Base-by-base conservation (phyloP, 37 sponge, comb jelly and placozoan species). In the Tethya wilhelma region DNA sequence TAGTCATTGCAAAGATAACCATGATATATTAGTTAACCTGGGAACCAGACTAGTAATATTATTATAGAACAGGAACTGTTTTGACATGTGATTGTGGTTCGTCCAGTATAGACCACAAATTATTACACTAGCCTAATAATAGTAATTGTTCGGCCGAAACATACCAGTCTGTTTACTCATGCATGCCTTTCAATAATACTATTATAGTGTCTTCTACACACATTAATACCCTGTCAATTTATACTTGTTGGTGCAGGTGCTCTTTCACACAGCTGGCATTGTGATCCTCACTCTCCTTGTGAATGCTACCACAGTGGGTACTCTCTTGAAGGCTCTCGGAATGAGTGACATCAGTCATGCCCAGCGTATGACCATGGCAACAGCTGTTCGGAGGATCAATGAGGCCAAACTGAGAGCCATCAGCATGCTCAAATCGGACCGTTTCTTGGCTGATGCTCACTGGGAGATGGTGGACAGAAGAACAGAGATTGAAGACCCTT, bases 181-280 rank as follows among this genome's bases (percentile, higher is more conserved):
- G n/a, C n/a, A n/a, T n/a, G n/a, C n/a, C n/a, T n/a, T n/a, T n/a
- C n/a, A n/a, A n/a, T n/a, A n/a, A n/a, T n/a, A n/a, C n/a, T n/a
- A n/a, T n/a, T n/a, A n/a, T n/a, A n/a, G n/a, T n/a, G n/a, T n/a
- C n/a, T n/a, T n/a, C n/a, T n/a, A n/a, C n/a, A n/a, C n/a, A n/a
- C n/a, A n/a, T n/a, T n/a, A n/a, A n/a, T n/a, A n/a, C n/a, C n/a
- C n/a, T n/a, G n/a, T n/a, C n/a, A n/a, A n/a, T n/a, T n/a, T n/a
- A n/a, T n/a, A n/a, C n/a, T n/a, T n/a, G n/a, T n/a, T n/a, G n/a
- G 23, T 43, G 8, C 73, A 92, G 93, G 66, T 96, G 41, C 74
- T 96, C 64, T 96, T 96, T 64, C 90, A 88, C 62, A 85, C 84
- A 19, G 94, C 94, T 65, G 97, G 97, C 32, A 96, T 96, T 38